Evolutionary conservation across 2,797 vertebrate species (phyloP), one percentile per base, ranked within the genome.

Genomic region (Sebastes hubbsi): DNA sequence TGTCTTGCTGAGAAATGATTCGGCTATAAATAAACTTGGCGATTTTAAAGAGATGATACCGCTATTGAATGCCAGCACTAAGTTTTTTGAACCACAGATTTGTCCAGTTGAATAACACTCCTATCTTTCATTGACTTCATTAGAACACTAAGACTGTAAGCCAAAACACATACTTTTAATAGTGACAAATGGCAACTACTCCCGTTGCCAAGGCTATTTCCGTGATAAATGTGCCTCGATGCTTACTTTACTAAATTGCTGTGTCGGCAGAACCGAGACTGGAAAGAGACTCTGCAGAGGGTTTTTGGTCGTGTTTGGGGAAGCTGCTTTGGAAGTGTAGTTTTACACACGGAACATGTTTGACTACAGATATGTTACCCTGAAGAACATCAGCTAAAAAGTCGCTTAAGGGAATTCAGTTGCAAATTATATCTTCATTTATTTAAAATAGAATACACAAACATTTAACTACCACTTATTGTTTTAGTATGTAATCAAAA

Each of bases 221-320:
- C 74, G 81, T 92, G 92, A 93, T 91, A 52, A 92, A 93, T 93
- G 90, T 84, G 68, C 69, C 80, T 84, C 77, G 77, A 89, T 88
- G 75, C 63, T 84, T 69, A 71, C 73, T 86, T 86, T 71, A 49
- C 38, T 46, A 66, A 89, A 92, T 87, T 81, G 92, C 91, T 30
- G 34, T 1, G 67, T 91, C 73, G 36, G 80, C 92, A 89, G 78
- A 84, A 86, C 65, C 69, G n/a, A 38, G 36, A 65, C 36, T 65
- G 75, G 68, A 77, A 72, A 78, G 27, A 90, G 72, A 67, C 75
- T 85, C 82, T 80, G 59, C 70, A 49, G 60, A 49, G 25, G 55
- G n/a, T 73, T 82, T 82, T 72, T 20, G 6, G 49, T 61, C 8
- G 12, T 24, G 62, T 80, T 30, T 42, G n/a, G 24, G 16, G 32